A percentile compares a stretch with the other conserved stretches of the same genome.
Evolutionary conservation across 2,888 invertebrate genomes (phyloP).

Genomic region (Toxonevra muliebris): DNA sequence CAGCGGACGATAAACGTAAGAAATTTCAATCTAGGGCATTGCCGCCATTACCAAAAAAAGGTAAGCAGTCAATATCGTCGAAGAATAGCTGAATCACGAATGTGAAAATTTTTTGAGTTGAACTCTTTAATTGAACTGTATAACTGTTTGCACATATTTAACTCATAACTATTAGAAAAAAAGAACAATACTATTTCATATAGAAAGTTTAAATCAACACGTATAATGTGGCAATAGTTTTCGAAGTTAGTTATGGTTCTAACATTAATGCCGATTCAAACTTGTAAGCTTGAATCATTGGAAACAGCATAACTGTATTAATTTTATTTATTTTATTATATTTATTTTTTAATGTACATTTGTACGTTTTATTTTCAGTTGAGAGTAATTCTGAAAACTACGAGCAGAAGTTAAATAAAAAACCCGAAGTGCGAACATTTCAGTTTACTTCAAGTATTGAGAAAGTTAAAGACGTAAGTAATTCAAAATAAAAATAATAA

Average conservation of each 20-base stretch:
- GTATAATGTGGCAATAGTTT: too few relatives aligned
- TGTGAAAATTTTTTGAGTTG: constrained; percentile 2
- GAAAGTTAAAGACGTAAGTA: constrained; percentile 91
- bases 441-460: constrained; percentile 93
- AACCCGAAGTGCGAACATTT: constrained; percentile 66
- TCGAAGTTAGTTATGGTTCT: too few relatives aligned
- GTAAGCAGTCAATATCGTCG: constrained; percentile 47
- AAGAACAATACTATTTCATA: too few relatives aligned
- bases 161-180: too few relatives aligned
- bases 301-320: too few relatives aligned
- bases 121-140: too few relatives aligned
- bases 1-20: constrained; percentile 56
- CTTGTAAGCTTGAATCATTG: too few relatives aligned
- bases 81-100: not conserved
- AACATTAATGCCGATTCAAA: too few relatives aligned
- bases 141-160: too few relatives aligned
- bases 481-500: constrained; percentile 1
- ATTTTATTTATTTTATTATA: too few relatives aligned
- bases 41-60: constrained; percentile 72
- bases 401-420: constrained; percentile 46
- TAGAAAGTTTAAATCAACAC: too few relatives aligned
- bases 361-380: constrained; percentile 35
- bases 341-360: too few relatives aligned
- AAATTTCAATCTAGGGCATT: constrained; percentile 74
- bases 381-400: constrained; percentile 42